A percentile compares a stretch with the other conserved stretches of the same genome.
Evolutionary conservation across 2,797 vertebrate species (phyloP).

Genomic region (Astyanax mexicanus): DNA sequence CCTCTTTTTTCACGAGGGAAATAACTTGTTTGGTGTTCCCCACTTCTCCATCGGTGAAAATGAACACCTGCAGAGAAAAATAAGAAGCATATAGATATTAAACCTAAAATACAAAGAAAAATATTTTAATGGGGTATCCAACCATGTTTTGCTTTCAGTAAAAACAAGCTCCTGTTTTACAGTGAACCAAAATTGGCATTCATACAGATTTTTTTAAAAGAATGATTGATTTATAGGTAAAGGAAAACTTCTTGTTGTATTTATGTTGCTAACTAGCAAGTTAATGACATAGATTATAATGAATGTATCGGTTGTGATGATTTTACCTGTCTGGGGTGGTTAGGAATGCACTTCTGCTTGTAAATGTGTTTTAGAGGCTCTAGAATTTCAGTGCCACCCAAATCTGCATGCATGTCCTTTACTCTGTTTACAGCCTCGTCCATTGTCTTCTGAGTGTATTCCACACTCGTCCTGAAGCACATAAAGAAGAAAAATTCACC

Average conservation of each 20-base stretch:
- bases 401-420: conserved; percentile 64
- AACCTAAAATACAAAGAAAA: not conserved
- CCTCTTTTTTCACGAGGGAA: conserved; percentile 50
- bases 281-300: too few species aligned
- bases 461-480: conserved; percentile 71
- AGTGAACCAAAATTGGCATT: too few species aligned
- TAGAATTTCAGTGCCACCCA: conserved; percentile 78
- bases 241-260: too few species aligned
- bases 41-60: conserved; percentile 63
- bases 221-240: too few species aligned
- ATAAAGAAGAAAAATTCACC: not conserved
- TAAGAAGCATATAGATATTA: not conserved
- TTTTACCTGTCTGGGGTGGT: conserved; percentile 75
- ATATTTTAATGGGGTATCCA: not conserved
- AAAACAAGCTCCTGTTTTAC: too few species aligned
- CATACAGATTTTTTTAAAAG: too few species aligned
- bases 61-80: conserved; percentile 45
- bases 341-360: conserved; percentile 52
- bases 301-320: not conserved
- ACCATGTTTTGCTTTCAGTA: not conserved
- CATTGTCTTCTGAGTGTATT: conserved; percentile 75
- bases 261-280: too few species aligned
- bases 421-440: conserved; percentile 68
- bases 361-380: conserved; percentile 72
- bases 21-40: conserved; percentile 56